Base-by-base conservation (phyloP, 1,140 invertebrate species). In the Nasonia longicornis region DNA sequence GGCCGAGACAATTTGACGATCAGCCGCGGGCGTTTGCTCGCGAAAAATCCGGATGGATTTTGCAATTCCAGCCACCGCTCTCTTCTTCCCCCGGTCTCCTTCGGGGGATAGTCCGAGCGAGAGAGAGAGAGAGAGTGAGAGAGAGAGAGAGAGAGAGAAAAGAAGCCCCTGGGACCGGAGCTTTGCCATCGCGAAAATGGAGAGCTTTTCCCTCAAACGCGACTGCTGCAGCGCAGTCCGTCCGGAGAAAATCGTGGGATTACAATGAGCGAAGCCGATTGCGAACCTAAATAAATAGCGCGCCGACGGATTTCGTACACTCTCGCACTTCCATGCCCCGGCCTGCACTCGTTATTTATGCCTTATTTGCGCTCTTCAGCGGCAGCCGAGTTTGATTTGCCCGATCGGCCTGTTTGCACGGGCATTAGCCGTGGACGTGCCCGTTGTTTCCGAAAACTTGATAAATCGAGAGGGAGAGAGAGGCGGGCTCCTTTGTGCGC, bases 101-200 rank as follows among this genome's bases (percentile, higher is more conserved):
- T 8, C 64, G 64, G 64, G n/a, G n/a, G 38, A 69, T 69, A 8
- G 26, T 31, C 16, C 48, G 63, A 35, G 64, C 12, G 69, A 75
- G 72, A 70, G 64, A 20, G 69, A 75, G 52, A 71, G 70, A 77
- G 35, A 16, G 45, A 83, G 52, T 69, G 70, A 77, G 35, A 16
- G 45, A 83, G 26, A 26, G 26, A 26, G 26, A 26, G 69, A 70
- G 52, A 71, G 70, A 77, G 35, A 16, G 45, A 83, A 83, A 83
- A 81, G 75, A 82, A 87, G 82, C 84, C 84, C 82, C 81, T 82
- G 84, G 84, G 83, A 66, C 2, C 6, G 26, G 8, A 66, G 71
- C 52, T 72, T 79, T 72, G n/a, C 78, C 38, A 48, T 35, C 58
- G 45, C 29, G 42, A 67, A 75, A 80, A 75, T 45, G 63, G 12